These are phyloP conservation scores for Nymphalis io DNA, from an alignment of 1,140 invertebrate species.

Conservation along the genomic window DNA sequence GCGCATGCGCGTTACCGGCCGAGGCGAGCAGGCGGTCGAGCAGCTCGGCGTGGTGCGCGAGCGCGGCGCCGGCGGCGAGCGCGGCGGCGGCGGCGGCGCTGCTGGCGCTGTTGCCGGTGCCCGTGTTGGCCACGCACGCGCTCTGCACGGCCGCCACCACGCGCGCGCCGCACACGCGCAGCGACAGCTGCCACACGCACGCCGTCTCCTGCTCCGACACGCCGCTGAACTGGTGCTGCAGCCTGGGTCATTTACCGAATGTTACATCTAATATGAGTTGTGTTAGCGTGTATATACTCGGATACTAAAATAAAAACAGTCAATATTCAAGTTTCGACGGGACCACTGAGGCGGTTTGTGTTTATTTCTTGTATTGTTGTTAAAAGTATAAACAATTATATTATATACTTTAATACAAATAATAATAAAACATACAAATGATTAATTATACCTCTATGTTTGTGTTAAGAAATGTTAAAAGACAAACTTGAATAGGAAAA, in stretches of 20 bases:
- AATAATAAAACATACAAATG: too few relatives aligned
- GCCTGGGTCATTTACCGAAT: slow-evolving; percentile 58
- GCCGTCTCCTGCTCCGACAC: slow-evolving; percentile 87
- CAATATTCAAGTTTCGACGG: too few relatives aligned
- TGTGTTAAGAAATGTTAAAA: too few relatives aligned
- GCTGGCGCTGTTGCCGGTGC: slow-evolving; percentile 4
- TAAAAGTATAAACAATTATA: too few relatives aligned
- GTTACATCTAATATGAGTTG: background rate
- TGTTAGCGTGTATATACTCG: background rate
- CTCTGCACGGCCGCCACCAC: slow-evolving; percentile 81
- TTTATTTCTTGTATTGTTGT: too few relatives aligned
- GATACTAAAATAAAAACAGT: too few relatives aligned
- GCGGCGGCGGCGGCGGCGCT: slow-evolving; percentile 45
- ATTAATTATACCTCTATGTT: too few relatives aligned
- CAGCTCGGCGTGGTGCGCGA: slow-evolving; percentile 73
- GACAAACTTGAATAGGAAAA: too few relatives aligned
- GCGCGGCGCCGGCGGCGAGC: slow-evolving; percentile 63
- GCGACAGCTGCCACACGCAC: slow-evolving; percentile 90
- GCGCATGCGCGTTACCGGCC: slow-evolving; percentile 56
- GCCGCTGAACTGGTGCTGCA: slow-evolving; percentile 92
- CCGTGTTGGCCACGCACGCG: slow-evolving; percentile 37
- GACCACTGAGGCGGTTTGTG: too few relatives aligned
- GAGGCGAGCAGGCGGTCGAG: slow-evolving; percentile 67
- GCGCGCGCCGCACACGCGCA: slow-evolving; percentile 92
- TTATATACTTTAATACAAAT: too few relatives aligned